A percentile compares a stretch with the other conserved stretches of the same genome.
phyloP scores from a whole-genome alignment of 2,888 invertebrate genomes.

The Tubiluchus corallicola region DNA sequence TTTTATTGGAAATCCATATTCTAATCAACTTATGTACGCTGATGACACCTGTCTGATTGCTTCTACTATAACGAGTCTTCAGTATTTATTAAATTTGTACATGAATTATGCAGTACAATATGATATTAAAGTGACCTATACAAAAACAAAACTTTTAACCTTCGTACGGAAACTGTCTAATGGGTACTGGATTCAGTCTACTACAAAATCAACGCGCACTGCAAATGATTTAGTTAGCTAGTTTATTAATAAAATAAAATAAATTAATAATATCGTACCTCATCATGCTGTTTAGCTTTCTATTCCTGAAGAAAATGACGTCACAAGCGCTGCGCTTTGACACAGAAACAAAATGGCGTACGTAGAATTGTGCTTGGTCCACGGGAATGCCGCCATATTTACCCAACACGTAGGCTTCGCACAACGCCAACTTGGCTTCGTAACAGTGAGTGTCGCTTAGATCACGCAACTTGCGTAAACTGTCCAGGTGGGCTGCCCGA shows the following conservation, averaged over 20 bases:
- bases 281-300: conserved; percentile 23
- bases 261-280: conserved; percentile 17
- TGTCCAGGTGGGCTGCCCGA: conserved; percentile 18
- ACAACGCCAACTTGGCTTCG: conserved; percentile 20
- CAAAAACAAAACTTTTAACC: no score
- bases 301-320: conserved; percentile 18
- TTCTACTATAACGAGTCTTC: no score
- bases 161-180: no score
- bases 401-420: conserved; percentile 19
- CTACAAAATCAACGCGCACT: no score
- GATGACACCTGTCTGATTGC: no score
- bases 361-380: conserved; percentile 18
- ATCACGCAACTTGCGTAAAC: conserved; percentile 22
- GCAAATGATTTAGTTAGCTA: not conserved
- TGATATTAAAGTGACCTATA: no score
- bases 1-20: no score
- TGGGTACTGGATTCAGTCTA: no score
- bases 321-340: conserved; percentile 19
- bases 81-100: no score
- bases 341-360: conserved; percentile 21
- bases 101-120: no score
- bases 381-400: conserved; percentile 21
- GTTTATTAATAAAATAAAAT: not conserved
- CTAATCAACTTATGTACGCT: no score
- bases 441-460: conserved; percentile 17